A percentile compares a stretch with the other conserved stretches of the same genome.
Evolutionary conservation across 2,888 invertebrate species (phyloP).

Genomic region (Cabera pusaria): DNA sequence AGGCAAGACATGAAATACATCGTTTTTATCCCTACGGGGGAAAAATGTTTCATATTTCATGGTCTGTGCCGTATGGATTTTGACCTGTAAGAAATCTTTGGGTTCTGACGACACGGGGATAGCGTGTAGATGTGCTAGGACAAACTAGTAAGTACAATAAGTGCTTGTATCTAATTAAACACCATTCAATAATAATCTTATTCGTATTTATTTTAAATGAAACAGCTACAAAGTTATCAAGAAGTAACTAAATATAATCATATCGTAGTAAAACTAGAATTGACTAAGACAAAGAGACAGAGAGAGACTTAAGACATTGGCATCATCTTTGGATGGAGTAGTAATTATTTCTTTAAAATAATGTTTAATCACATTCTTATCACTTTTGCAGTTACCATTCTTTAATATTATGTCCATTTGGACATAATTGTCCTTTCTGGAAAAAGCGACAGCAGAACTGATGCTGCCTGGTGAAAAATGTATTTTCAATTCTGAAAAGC

Average conservation of each 20-base stretch:
- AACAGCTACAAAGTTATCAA: no score
- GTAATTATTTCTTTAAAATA: slow-evolving; percentile 22
- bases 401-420: slow-evolving; percentile 17
- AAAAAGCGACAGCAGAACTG: slow-evolving; percentile 19
- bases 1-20: background rate
- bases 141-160: background rate
- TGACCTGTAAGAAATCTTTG: slow-evolving; percentile 1
- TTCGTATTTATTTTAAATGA: background rate
- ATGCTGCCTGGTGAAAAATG: slow-evolving; percentile 4
- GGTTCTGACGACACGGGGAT: slow-evolving; percentile 1
- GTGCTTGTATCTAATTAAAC: background rate
- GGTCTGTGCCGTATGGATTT: no score
- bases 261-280: background rate
- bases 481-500: background rate
- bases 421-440: slow-evolving; percentile 7
- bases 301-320: background rate
- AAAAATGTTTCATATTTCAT: slow-evolving; percentile 1
- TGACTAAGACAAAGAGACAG: no score
- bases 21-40: slow-evolving; percentile 1
- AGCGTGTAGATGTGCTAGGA: background rate
- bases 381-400: slow-evolving; percentile 22
- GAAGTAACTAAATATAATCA: background rate
- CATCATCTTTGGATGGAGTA: background rate
- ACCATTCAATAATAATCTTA: background rate
- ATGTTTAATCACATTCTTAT: slow-evolving; percentile 16